Base-by-base conservation (phyloP, 2,113 vertebrate species). In the Siniperca knerii region DNA sequence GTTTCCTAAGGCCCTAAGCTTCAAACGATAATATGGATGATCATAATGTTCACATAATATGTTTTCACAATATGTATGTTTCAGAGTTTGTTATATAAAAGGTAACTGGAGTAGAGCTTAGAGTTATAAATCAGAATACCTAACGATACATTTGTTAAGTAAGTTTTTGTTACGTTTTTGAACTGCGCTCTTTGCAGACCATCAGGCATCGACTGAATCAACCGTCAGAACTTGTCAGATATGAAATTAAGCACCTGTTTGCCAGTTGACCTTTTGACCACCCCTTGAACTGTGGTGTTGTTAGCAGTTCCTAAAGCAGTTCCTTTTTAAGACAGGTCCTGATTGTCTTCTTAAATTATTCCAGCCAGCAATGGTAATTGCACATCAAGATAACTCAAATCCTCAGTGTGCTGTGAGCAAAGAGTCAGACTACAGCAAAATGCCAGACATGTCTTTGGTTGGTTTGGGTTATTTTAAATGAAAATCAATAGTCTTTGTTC, bases 311-410 rank as follows among this genome's bases (percentile, higher is more conserved):
- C 12, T 52, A 2, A 58, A 58, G 33, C 40, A 16, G 29, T 55
- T 46, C 7, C 13, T 29, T 74, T 73, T 68, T 1, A 48, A 50
- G 9, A 73, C 42, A 10, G 21, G 2, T 29, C 44, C 3, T 54
- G 21, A 58, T 60, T 86, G 62, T 58, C 4, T 60, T 82, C 20
- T 50, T 33, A 40, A 44, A 46, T 68, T 9, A 67, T 72, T 70
- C 12, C 33, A 52, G 35, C 4, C 29, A 66, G 6, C 7, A 25
- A 15, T 71, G 5, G n/a, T 58, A 69, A 73, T 40, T 61, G 40
- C 61, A 42, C 33, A 54, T 55, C 55, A 72, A 54, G 40, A 62
- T 60, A 74, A 74, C 11, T 50, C 6, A 60, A 25, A 62, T 23
- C 29, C 48, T 72, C 54, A 21, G 60, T 65, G 18, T 55, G 33